A percentile compares a stretch with the other conserved stretches of the same genome.
Conservation (phyloP, 2,888 invertebrate genomes). For the Graphium colonna region DNA sequence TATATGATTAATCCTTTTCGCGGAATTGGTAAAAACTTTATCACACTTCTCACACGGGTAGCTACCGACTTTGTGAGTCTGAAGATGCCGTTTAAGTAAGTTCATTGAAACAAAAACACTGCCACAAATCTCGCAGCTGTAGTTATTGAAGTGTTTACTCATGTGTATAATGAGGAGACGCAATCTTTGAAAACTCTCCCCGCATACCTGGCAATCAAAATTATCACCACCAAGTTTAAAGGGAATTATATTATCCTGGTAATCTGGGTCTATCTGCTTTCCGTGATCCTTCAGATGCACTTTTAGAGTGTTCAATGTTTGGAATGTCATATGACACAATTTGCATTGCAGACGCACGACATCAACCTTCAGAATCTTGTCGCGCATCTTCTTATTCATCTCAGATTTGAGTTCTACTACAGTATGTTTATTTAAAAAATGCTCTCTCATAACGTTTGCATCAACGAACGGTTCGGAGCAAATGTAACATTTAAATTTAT, state of each 20-base stretch:
- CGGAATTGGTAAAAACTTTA: conserved; percentile 54
- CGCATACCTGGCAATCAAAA: conserved; percentile 59
- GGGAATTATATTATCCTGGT: conserved; percentile 58
- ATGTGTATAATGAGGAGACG: conserved; percentile 59
- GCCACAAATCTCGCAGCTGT: conserved; percentile 62
- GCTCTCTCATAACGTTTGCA: conserved; percentile 42
- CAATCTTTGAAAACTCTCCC: conserved; percentile 48
- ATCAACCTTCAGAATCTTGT: conserved; percentile 58
- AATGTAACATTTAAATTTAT: conserved; percentile 59
- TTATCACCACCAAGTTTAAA: conserved; percentile 49
- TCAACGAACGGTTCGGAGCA: conserved; percentile 50
- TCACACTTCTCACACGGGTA: conserved; percentile 61
- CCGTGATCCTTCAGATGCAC: conserved; percentile 51
- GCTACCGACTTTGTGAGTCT: conserved; percentile 51
- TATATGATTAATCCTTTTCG: conserved; percentile 51
- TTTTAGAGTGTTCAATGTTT: conserved; percentile 45
- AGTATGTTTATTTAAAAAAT: conserved; percentile 42
- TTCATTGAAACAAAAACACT: conserved; percentile 50
- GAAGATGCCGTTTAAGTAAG: conserved; percentile 49
- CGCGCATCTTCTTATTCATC: conserved; percentile 44
- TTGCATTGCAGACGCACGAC: conserved; percentile 51
- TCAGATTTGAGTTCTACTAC: conserved; percentile 44
- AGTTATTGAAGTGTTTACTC: conserved; percentile 65
- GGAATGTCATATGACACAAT: conserved; percentile 42
- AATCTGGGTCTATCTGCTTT: conserved; percentile 42